These are phyloP conservation scores for Carassius gibelio DNA, from an alignment of 2,113 vertebrate species.

Conservation along the genomic window DNA sequence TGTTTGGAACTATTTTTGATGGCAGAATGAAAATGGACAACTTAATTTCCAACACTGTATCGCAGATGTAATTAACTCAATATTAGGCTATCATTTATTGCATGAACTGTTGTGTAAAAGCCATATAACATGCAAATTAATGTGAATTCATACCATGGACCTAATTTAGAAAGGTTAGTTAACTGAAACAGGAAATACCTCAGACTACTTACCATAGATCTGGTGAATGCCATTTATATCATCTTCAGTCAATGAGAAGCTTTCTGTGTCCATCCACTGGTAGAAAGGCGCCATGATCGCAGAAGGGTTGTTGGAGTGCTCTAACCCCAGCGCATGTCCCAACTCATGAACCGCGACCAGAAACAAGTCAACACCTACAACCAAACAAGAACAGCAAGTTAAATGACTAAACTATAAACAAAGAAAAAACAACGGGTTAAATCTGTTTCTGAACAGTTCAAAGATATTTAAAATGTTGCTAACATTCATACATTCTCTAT, in stretches of 20 bases:
- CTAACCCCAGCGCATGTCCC: slow-evolving; percentile 91
- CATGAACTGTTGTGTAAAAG: not conserved
- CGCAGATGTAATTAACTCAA: not conserved
- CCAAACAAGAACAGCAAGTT: not conserved
- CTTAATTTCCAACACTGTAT: not conserved
- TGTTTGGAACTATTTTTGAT: not conserved
- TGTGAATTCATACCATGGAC: not conserved
- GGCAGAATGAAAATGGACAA: not conserved
- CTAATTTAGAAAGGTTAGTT: not conserved
- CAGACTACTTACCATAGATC: slow-evolving; percentile 83
- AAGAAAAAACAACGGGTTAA: not conserved
- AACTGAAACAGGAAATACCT: not conserved
- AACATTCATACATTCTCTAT: not conserved
- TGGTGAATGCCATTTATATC: slow-evolving; percentile 91
- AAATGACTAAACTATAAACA: not conserved
- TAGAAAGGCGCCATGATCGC: slow-evolving; percentile 97
- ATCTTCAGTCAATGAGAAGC: slow-evolving; percentile 89
- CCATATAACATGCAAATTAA: not conserved
- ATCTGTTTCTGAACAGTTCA: not conserved
- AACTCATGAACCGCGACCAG: slow-evolving; percentile 90
- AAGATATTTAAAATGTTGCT: not conserved
- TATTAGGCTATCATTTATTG: not conserved
- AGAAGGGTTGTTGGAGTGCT: slow-evolving; percentile 89
- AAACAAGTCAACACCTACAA: slow-evolving; percentile 90
- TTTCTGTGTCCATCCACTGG: slow-evolving; percentile 89